Conservation (phyloP, 2,797 vertebrate species). For the Enteromius radiatus region DNA sequence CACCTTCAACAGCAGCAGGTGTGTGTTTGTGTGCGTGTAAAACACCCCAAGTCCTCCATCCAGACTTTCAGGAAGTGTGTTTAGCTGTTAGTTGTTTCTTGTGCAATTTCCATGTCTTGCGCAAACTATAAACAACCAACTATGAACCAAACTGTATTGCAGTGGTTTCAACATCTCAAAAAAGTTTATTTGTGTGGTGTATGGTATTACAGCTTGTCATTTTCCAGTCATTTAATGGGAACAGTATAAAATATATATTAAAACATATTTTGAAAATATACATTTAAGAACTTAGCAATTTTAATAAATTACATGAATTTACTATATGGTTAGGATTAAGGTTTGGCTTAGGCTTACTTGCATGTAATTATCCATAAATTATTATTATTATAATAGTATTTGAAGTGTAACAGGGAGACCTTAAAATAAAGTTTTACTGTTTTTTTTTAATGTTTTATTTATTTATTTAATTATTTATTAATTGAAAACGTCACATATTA, state of each 20-base stretch:
- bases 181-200: not conserved
- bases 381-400: no score
- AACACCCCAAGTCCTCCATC: not conserved
- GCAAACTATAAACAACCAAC: slow-evolving; percentile 56
- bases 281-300: not conserved
- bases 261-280: not conserved
- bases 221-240: slow-evolving; percentile 14
- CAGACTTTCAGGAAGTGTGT: slow-evolving; percentile 50
- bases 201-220: not conserved
- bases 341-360: no score
- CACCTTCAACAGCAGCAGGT: slow-evolving; percentile 98
- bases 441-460: not conserved
- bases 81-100: slow-evolving; percentile 57
- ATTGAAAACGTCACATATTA: not conserved
- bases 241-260: not conserved
- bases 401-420: no score
- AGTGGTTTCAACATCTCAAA: slow-evolving; percentile 7
- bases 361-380: no score
- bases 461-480: not conserved
- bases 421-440: not conserved
- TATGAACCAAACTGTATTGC: slow-evolving; percentile 44
- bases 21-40: slow-evolving; percentile 32
- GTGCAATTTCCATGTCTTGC: slow-evolving; percentile 56
- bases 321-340: no score
- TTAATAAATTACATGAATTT: no score